Conservation (phyloP, 2,113 vertebrate genomes). For the Sigmodon hispidus region DNA sequence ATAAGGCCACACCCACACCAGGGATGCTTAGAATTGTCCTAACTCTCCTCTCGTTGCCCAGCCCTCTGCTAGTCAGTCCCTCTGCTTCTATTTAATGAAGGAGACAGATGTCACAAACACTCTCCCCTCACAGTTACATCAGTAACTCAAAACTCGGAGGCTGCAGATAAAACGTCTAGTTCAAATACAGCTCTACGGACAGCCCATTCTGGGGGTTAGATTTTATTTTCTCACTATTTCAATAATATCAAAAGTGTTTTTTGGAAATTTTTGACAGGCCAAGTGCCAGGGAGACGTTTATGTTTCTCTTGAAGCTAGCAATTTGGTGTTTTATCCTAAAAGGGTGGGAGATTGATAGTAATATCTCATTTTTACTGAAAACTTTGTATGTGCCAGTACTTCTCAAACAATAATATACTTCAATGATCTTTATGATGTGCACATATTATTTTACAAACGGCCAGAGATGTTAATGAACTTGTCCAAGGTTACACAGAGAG, state of each 20-base stretch:
- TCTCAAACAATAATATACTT: neutral
- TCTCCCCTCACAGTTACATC: neutral
- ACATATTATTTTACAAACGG: neutral
- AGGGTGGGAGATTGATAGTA: neutral
- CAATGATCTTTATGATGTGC: neutral
- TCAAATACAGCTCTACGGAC: neutral
- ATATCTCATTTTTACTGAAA: conserved; percentile 27
- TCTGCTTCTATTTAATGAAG: neutral
- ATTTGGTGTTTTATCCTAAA: neutral
- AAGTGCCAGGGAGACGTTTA: neutral
- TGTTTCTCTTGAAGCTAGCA: neutral
- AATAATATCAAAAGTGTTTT: neutral
- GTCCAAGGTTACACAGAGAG: neutral
- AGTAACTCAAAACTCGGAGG: neutral
- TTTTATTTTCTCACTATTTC: neutral
- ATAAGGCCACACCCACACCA: neutral
- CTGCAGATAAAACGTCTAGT: conserved; percentile 21
- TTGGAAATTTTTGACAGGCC: conserved; percentile 9
- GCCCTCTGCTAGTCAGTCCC: neutral
- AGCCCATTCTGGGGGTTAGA: neutral
- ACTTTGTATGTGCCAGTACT: neutral
- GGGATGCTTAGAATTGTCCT: neutral
- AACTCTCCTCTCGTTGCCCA: neutral
- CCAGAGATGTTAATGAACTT: conserved; percentile 16
- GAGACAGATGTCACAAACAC: neutral